Base-by-base conservation (phyloP, 2,113 vertebrate species). In the Clarias macrocephalus region DNA sequence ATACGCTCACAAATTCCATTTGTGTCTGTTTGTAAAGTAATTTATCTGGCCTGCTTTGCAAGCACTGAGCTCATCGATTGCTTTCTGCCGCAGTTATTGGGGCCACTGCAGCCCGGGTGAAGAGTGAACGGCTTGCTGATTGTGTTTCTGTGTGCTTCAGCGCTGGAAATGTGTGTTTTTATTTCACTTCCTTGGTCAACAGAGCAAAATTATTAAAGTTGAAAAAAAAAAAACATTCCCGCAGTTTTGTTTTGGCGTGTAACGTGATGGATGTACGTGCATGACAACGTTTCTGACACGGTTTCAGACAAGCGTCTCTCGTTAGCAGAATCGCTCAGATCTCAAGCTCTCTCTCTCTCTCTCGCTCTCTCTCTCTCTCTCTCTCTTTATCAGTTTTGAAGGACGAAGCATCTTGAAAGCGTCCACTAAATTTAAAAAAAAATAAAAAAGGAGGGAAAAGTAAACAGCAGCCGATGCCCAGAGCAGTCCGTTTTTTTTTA, bases 1-100 rank as follows among this genome's bases (percentile, higher is more conserved):
- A 83, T 82, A 66, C 12, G n/a, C 80, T 89, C 88, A 73, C 91
- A 86, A 76, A 91, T 89, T 87, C n/a, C 57, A 89, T 86, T 88
- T 90, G 86, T 88, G 83, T 86, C 66, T 88, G 89, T 91, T 90
- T 86, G 59, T 88, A 70, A 84, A 91, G 85, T 85, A n/a, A 89
- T 86, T 91, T 89, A 87, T 93, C 86, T 88, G 48, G 86, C 86
- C 90, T 92, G 88, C 90, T 92, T 87, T 90, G 89, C 76, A 82
- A 76, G 82, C 85, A 56, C 84, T 81, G 88, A 88, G 89, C 75
- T 89, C 91, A 88, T 88, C 72, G 86, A 88, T 91, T 84, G 81
- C 79, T 88, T 92, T 92, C 87, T 91, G 81, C 80, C 73, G 52
- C 73, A 83, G 90, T 93, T 92, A 91, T 93, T 93, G 85, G 80